phyloP scores from a whole-genome alignment of 2,113 vertebrate genomes.

The Pseudorhombus dupliciocellatus region DNA sequence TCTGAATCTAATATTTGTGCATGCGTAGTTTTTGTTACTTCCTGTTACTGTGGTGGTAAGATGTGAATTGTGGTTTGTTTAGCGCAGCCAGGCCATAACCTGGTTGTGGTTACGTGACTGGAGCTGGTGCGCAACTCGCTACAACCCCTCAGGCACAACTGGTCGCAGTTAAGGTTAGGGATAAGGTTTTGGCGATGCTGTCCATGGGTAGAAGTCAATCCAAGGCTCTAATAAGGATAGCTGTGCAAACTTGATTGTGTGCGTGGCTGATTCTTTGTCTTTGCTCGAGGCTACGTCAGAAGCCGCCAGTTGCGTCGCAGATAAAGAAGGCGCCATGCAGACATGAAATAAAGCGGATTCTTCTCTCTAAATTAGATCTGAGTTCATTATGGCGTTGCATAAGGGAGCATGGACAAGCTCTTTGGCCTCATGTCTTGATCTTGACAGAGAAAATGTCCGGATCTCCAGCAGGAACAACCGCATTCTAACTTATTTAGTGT shows the following conservation, averaged over 20 bases:
- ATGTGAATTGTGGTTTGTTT: no score
- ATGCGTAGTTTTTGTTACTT: no score
- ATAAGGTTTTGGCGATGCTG: no score
- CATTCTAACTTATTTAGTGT: conserved; percentile 35
- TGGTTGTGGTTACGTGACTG: no score
- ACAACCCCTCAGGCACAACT: no score
- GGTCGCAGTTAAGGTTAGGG: no score
- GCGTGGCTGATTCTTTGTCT: background rate
- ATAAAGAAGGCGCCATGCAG: background rate
- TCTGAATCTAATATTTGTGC: background rate
- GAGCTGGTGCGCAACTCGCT: no score
- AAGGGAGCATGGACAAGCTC: conserved; percentile 16
- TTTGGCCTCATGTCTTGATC: conserved; percentile 14
- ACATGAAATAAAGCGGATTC: background rate
- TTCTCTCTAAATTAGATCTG: background rate
- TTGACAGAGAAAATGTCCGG: conserved; percentile 14
- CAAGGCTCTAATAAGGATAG: no score
- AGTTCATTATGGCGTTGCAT: background rate
- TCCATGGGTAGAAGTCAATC: no score
- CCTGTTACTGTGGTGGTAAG: no score
- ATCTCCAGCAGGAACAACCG: conserved; percentile 41
- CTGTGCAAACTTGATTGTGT: background rate
- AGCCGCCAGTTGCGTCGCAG: conserved; percentile 10
- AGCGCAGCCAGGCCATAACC: no score
- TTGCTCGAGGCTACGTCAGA: no score